Base-by-base conservation (phyloP, 2,888 invertebrate genomes). In the Crocallis elinguaria region DNA sequence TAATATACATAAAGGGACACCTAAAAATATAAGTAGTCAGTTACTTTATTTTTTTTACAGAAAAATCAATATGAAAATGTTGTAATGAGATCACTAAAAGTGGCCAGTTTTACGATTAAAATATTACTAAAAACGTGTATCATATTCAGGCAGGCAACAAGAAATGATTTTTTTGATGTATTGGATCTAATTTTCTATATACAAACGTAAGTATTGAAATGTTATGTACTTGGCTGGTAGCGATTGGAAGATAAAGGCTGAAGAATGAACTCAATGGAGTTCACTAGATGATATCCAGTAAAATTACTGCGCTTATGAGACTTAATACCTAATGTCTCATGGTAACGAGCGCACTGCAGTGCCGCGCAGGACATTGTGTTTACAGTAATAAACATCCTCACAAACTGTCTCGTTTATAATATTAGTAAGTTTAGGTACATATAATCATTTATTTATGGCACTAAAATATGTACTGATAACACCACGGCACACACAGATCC, bases 71-170 rank as follows among this genome's bases (percentile, higher is more conserved):
- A 92, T 46, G 75, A 80, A 1, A 92, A 90, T 72, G 53, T 78
- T 6, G 53, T 79, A 0, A 13, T 82, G n/a, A 81, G 92, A 52
- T 83, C 85, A 29, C 64, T 92, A 4, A 93, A 92, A 79, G 78
- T 93, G 4, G 77, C 87, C 5, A 87, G 82, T 64, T 93, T 93
- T 62, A 81, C 84, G 1, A 67, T 92, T 0, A 93, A 92, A 69
- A 86, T 93, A 62, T 67, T 90, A 44, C 48, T 87, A 11, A 92
- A 86, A 71, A 66, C 92, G 2, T 86, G 81, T 52, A 82, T 75
- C 21, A 79, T 82, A 14, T 91, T 91, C 60, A 82, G 72, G 54
- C 63, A 73, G 41, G 67, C 74, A 2, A 48, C 60, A 1, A 54
- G 42, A 1, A 80, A 75, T 38, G 73, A 84, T 44, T 72, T 77